Conservation (phyloP, 2,113 vertebrate species). For the Nycticebus coucang region DNA sequence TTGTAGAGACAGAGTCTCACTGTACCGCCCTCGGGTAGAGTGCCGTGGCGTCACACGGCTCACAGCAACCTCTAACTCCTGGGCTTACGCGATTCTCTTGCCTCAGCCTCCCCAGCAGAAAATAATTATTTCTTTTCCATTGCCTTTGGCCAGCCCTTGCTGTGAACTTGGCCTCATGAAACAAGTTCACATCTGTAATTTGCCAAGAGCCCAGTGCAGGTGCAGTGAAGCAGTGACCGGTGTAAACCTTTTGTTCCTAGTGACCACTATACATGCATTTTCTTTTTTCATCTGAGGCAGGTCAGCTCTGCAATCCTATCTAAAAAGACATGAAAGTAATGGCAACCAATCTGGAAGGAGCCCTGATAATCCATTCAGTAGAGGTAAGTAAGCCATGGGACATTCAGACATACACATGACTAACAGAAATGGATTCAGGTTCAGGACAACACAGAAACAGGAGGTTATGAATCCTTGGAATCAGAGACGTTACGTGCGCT, state of each 20-base stretch:
- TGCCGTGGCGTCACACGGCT: no score
- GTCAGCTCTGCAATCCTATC: slow-evolving; percentile 93
- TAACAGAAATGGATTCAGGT: neutral
- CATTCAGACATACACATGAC: no score
- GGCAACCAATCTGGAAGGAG: slow-evolving; percentile 65
- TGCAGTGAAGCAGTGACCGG: neutral
- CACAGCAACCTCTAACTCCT: no score
- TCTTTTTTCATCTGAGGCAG: slow-evolving; percentile 81
- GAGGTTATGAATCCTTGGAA: neutral
- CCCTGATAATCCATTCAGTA: slow-evolving; percentile 89
- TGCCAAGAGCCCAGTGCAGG: neutral
- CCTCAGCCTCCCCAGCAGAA: no score
- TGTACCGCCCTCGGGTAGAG: no score
- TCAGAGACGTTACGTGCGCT: neutral
- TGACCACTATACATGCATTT: neutral
- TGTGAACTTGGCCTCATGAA: neutral
- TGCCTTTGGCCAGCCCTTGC: neutral
- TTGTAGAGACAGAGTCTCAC: no score
- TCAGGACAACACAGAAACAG: neutral
- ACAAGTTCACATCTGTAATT: neutral
- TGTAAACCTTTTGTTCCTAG: neutral
- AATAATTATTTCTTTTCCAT: neutral
- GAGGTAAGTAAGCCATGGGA: slow-evolving; percentile 88
- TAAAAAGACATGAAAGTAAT: slow-evolving; percentile 90
- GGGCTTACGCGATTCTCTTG: no score